Evolutionary conservation across 2,888 invertebrate genomes (phyloP), one percentile per base, ranked within the genome.

Genomic region (Crossocerus cetratus): DNA sequence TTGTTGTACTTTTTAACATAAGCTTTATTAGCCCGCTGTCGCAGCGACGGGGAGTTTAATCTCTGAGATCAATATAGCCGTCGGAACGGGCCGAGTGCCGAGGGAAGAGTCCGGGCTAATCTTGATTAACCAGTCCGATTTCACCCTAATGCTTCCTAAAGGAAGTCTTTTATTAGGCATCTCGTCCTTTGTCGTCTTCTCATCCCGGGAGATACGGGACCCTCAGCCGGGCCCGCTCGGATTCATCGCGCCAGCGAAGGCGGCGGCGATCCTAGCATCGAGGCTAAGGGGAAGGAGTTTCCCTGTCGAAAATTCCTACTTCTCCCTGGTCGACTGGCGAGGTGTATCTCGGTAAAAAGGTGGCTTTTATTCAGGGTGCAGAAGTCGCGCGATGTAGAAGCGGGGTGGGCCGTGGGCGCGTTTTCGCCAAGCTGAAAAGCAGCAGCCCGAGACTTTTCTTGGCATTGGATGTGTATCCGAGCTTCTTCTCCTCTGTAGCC

Each of bases 361-460:
- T 45, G n/a, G 65, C 67, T 53, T 75, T 74, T 76, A 78, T 77
- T 71, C 71, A 69, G 44, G 60, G 75, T 70, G 72, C 43, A 63
- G 45, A 76, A 70, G 62, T 73, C 70, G 63, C 74, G 72, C 59
- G 67, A 32, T 32, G 32, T 32, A 62, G 56, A n/a, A 42, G n/a
- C 53, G 20, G 32, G 32, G 32, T n/a, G n/a, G 53, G 22, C 20
- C 45, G 55, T 53, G 32, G 32, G 53, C 60, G 66, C 16, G 69
- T 59, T 61, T 64, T 67, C 54, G 69, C 71, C 62, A 68, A 32
- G 32, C 21, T 76, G 75, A 66, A 79, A 80, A 78, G 76, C n/a
- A 5, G 43, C 78, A 72, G 77, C 77, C 70, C 62, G 71, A 76
- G 80, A 80, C 78, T 74, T 78, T 80, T 80, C 80, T 79, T 81